These are phyloP conservation scores for Agapetus fuscipes DNA, from an alignment of 2,888 invertebrate genomes.

Conservation along the genomic window DNA sequence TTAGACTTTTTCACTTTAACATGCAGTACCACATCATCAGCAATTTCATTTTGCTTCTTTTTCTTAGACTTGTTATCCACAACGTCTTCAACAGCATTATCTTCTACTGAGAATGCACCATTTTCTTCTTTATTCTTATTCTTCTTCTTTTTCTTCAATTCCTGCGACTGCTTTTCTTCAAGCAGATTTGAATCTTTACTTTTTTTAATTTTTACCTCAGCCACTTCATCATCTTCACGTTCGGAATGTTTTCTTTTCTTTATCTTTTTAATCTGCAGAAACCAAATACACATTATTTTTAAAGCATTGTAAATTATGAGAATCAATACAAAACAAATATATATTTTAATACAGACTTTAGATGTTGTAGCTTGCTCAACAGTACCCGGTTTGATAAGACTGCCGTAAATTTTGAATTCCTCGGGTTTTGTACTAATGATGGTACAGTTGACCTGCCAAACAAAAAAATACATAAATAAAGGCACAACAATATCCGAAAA, in stretches of 20 bases:
- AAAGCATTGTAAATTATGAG: no score
- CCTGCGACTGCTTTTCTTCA: constrained; percentile 1
- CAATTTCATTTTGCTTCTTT: no score
- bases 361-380: no score
- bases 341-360: no score
- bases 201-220: constrained; percentile 20
- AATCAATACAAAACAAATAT: no score
- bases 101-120: constrained; percentile 14
- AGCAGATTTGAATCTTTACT: constrained; percentile 5
- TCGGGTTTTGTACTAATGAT: constrained; percentile 32
- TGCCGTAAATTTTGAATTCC: constrained; percentile 35
- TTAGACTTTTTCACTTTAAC: no score
- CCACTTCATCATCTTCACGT: constrained; percentile 21
- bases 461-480: background rate
- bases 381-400: constrained; percentile 28
- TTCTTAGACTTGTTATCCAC: constrained; percentile 20
- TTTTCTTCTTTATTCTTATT: constrained; percentile 15
- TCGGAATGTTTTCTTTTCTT: constrained; percentile 9
- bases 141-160: constrained; percentile 4
- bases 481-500: background rate
- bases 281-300: no score
- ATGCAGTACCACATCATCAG: no score
- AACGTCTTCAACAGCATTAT: constrained; percentile 23
- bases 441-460: constrained; percentile 42
- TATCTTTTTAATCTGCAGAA: no score